A percentile compares a stretch with the other conserved stretches of the same genome.
phyloP scores from a whole-genome alignment of 1,140 invertebrate genomes.

The Metaphire vulgaris region DNA sequence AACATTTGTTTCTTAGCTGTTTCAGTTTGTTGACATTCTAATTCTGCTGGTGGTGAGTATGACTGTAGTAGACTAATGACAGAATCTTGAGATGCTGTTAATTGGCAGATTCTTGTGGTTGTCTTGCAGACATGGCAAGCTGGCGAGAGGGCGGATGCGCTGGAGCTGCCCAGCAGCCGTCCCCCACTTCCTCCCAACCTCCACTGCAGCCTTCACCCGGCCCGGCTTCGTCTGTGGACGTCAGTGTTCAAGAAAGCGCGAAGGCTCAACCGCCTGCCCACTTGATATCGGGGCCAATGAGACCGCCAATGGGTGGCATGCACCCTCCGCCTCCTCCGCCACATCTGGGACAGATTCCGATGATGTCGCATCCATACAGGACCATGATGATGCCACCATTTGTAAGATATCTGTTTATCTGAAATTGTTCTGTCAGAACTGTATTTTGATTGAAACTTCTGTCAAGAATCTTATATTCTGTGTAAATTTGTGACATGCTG shows the following conservation, averaged over 20 bases:
- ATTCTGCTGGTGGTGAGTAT: no score
- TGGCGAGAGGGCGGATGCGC: slow-evolving; percentile 53
- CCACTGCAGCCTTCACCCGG: slow-evolving; percentile 32
- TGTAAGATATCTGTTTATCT: neutral
- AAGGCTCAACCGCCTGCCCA: neutral
- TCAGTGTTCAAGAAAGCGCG: neutral
- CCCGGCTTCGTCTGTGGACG: neutral
- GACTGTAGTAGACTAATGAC: no score
- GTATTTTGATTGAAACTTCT: neutral
- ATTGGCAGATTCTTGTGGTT: no score
- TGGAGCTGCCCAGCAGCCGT: slow-evolving; percentile 32
- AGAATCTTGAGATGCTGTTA: no score
- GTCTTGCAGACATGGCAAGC: slow-evolving; percentile 38
- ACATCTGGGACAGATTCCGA: neutral
- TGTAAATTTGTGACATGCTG: neutral
- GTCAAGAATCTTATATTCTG: neutral
- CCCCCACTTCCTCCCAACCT: slow-evolving; percentile 5
- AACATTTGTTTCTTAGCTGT: no score
- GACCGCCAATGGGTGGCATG: neutral
- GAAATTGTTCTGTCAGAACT: neutral
- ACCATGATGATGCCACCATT: slow-evolving; percentile 13
- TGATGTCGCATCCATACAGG: neutral
- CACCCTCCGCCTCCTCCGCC: neutral
- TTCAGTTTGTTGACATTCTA: no score
- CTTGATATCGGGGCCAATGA: neutral